Evolutionary conservation across 2,113 vertebrate species (phyloP), one percentile per base, ranked within the genome.

Genomic region (Hypocryptadius cinnamomeus): DNA sequence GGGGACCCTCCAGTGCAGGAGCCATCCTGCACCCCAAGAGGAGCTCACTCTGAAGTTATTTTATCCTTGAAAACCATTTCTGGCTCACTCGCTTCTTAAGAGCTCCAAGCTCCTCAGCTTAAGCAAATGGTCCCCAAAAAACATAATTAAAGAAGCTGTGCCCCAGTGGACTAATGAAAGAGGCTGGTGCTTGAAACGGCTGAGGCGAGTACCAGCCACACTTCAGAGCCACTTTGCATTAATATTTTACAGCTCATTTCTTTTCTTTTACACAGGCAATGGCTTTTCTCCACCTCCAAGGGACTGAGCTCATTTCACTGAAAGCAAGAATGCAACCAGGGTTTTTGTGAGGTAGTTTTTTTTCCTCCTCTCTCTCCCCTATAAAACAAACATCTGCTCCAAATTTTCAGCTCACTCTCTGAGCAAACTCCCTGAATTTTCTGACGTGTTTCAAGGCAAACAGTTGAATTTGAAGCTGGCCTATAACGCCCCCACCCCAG

Each of bases 361-460:
- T 30, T 10, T 6, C 2, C 39, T 30, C n/a, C 44, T 48, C 54
- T 8, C 15, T 35, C 83, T 74, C 80, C 24, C 57, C 93, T 66
- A 88, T 94, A 94, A 96, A 96, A 59, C 88, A 80, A 94, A 96
- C 92, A 96, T 96, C 96, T 96, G 95, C 94, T 96, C 79, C 72
- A 51, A 87, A 95, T 96, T 95, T 96, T 85, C 95, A 85, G 87
- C 87, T 94, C 50, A 5, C 74, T 79, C 78, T 94, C 73, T 11
- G 48, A 94, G 86, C 83, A 87, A 96, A 81, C 95, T 85, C 93
- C 81, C 85, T 8, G 71, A 79, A 53, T 87, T 87, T 94, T 89
- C 91, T 85, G 87, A 91, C 5, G 8, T 72, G 81, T 89, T 79
- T 92, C 87, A 89, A 94, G 91, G 71, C 82, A 87, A 92, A 87